Evolutionary conservation across 2,113 vertebrate species (phyloP), one percentile per base, ranked within the genome.

Genomic region (Tor tambroides): DNA sequence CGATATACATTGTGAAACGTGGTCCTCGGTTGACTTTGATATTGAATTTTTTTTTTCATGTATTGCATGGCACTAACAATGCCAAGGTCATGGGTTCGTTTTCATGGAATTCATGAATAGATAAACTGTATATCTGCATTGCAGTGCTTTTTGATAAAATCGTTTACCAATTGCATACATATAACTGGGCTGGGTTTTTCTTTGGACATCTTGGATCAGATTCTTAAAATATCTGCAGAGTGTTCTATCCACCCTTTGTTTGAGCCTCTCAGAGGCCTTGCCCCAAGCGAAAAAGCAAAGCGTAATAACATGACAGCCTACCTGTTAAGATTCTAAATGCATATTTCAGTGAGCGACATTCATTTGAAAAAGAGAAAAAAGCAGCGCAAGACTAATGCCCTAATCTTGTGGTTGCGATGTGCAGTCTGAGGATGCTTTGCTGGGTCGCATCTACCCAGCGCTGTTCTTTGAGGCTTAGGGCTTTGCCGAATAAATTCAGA

Each of bases 301-400:
- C 5, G 8, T 61, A 61, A 61, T 81, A 83, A 83, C 41, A 49
- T 11, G 17, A 49, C 26, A 30, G 41, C 9, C 35, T 32, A 83
- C 61, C 80, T 83, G 80, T 83, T 83, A 83, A 30, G 17, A 82
- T 82, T 82, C 80, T 46, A 41, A 82, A 67, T 83, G 80, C 61
- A 69, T 67, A 28, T 83, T 67, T 69, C 41, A 46, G 8, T 67
- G 41, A 67, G 15, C 7, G 4, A 63, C 80, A 67, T 46, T 49
- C 59, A 82, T 79, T 79, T 79, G 38, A 65, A 26, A 81, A 82
- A 82, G 23, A 38, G 23, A 41, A 14, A 63, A 80, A 63, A 41
- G 10, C 56, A 43, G 61, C 10, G 11, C 56, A 81, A 38, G 35
- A 63, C 79, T 80, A 82, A 82, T 82, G 26, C 80, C 61, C 65